These are phyloP conservation scores for Drosophila littoralis DNA, from an alignment of 1,140 invertebrate species.

Conservation along the genomic window DNA sequence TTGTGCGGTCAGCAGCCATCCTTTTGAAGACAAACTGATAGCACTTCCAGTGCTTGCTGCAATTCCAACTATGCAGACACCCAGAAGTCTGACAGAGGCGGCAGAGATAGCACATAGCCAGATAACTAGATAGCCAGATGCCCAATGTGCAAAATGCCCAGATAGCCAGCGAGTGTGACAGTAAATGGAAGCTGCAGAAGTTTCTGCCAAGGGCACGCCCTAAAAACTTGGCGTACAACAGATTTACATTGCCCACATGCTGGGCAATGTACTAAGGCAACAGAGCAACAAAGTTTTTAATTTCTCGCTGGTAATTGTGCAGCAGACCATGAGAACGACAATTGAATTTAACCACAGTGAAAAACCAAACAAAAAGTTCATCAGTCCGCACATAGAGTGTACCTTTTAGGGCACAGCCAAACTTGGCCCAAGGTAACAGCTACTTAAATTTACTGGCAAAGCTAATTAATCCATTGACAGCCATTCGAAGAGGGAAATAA, in stretches of 20 bases:
- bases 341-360: slow-evolving; percentile 31
- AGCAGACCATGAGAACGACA: slow-evolving; percentile 32
- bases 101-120: background rate
- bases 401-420: background rate
- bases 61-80: slow-evolving; percentile 17
- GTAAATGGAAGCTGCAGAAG: background rate
- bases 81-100: slow-evolving; percentile 1
- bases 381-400: background rate
- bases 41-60: slow-evolving; percentile 4
- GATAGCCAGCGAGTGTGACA: background rate
- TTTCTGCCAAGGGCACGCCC: slow-evolving; percentile 20
- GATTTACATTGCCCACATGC: slow-evolving; percentile 39
- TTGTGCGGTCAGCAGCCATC: slow-evolving; percentile 22
- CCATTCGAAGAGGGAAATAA: background rate
- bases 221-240: slow-evolving; percentile 18
- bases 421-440: background rate
- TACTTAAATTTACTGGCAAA: background rate
- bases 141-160: background rate
- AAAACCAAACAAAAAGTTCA: slow-evolving; percentile 10
- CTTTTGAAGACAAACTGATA: slow-evolving; percentile 1
- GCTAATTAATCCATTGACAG: slow-evolving; percentile 16
- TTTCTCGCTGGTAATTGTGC: slow-evolving; percentile 41
- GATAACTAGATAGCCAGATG: slow-evolving; percentile 1
- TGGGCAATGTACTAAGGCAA: slow-evolving; percentile 19
- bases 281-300: slow-evolving; percentile 42